Evolutionary conservation across 2,113 vertebrate genomes (phyloP), one percentile per base, ranked within the genome.

Genomic region (Dryoscopus gambensis): DNA sequence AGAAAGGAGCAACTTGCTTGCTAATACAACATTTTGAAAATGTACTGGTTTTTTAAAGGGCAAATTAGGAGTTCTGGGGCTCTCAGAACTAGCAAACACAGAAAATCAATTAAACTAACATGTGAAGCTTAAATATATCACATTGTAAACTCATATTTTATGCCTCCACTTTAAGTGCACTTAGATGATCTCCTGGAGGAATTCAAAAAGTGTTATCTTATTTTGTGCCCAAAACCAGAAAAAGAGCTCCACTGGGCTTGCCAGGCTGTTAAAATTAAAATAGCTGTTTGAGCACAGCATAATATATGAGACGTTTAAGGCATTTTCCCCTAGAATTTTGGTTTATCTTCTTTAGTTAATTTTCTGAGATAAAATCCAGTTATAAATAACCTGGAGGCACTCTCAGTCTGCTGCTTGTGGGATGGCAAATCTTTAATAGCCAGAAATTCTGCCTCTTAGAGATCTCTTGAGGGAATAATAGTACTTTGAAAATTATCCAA

Each of bases 341-440:
- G 97, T 98, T 98, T 97, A 98, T 98, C 96, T 97, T 98, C 97
- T 98, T 98, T 96, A 98, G 97, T 97, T 98, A 98, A 98, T 98
- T 98, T 98, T 98, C 97, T 96, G 97, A 98, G 98, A 98, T 98
- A 98, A 98, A 98, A 98, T 98, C 98, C 95, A 97, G 97, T 98
- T 98, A 98, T 97, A 98, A 98, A 98, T 98, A 98, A 98, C 98
- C 97, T 95, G 87, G 91, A 98, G 98, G 97, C 96, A 96, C 94
- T 97, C 95, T 98, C 97, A 97, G 94, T 93, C 84, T 97, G 96
- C 95, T 96, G 91, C 93, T 98, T 97, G 93, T 96, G 96, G 97
- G 98, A 97, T 87, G 95, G 97, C 83, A 96, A 98, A 97, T 97
- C 95, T 98, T 98, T 98, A 98, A 98, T 95, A 97, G 98, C 96